A percentile compares a stretch with the other conserved stretches of the same genome.
Conservation (phyloP, 2,888 invertebrate genomes). For the Alviniconcha strummeri region DNA sequence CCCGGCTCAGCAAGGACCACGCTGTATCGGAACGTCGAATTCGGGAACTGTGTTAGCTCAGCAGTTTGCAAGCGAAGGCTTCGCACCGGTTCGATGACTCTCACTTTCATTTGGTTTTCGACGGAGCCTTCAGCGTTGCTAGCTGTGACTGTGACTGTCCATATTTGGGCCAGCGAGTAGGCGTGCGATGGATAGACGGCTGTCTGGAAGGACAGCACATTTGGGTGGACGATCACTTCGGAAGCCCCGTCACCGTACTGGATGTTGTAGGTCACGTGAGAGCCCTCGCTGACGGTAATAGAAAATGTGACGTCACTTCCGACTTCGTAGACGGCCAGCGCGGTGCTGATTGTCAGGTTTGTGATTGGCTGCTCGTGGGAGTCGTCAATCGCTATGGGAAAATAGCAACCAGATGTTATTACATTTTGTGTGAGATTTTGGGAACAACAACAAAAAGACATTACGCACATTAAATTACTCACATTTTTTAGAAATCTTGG, state of each 20-base stretch:
- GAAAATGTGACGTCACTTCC: constrained; percentile 40
- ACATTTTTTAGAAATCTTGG: no score
- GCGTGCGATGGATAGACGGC: constrained; percentile 41
- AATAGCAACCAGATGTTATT: not conserved
- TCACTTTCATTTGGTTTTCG: constrained; percentile 23
- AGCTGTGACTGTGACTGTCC: constrained; percentile 43
- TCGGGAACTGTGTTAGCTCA: constrained; percentile 21
- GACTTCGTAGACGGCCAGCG: constrained; percentile 36
- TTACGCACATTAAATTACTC: no score
- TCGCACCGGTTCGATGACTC: constrained; percentile 41
- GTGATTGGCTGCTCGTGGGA: constrained; percentile 46
- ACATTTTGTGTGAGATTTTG: no score
- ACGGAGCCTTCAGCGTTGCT: constrained; percentile 43
- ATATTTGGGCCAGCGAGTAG: constrained; percentile 41
- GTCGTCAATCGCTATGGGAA: constrained; percentile 48
- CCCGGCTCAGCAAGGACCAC: constrained; percentile 8
- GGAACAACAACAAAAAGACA: no score
- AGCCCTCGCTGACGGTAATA: constrained; percentile 46
- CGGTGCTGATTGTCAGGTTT: constrained; percentile 34
- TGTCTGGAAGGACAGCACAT: constrained; percentile 45
- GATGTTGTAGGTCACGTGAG: constrained; percentile 48
- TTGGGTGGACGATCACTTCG: constrained; percentile 28
- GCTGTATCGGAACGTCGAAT: constrained; percentile 11
- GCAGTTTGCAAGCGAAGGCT: constrained; percentile 37
- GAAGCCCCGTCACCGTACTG: constrained; percentile 49